Percentiles rank a stretch among this genome's conserved stretches.
These are phyloP conservation scores for Ophonus ardosiacus DNA, from an alignment of 2,888 invertebrate genomes.

Conservation along the genomic window DNA sequence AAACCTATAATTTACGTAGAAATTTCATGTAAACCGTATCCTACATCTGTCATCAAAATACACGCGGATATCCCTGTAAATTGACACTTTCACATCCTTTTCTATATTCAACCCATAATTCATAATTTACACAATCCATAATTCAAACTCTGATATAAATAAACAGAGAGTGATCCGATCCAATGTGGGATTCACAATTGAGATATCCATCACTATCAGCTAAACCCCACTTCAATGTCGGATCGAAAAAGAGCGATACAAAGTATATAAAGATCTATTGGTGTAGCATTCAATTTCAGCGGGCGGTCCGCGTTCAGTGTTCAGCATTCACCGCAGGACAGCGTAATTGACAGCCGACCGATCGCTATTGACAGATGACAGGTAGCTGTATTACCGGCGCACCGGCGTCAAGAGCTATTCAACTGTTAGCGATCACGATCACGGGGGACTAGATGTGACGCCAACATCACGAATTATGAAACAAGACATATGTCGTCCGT, in stretches of 20 bases:
- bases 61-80: neutral
- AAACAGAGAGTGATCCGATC: neutral
- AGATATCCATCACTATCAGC: conserved; percentile 25
- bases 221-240: conserved; percentile 11
- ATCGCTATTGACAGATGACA: conserved; percentile 42
- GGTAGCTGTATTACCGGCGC: conserved; percentile 42
- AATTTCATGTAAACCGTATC: neutral
- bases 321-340: conserved; percentile 20
- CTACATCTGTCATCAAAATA: neutral
- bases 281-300: conserved; percentile 28
- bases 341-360: conserved; percentile 32
- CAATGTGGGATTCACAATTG: conserved; percentile 16
- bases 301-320: neutral
- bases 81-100: conserved; percentile 7
- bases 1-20: neutral
- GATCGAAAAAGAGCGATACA: conserved; percentile 31
- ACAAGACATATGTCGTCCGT: conserved; percentile 30
- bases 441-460: conserved; percentile 28
- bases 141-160: conserved; percentile 13
- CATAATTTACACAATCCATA: conserved; percentile 20
- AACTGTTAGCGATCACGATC: conserved; percentile 22
- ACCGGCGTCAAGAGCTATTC: conserved; percentile 9
- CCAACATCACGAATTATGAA: conserved; percentile 28
- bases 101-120: conserved; percentile 3
- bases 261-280: conserved; percentile 34